These are phyloP conservation scores for Lampropteryx suffumata DNA, from an alignment of 2,888 invertebrate species.

Conservation along the genomic window DNA sequence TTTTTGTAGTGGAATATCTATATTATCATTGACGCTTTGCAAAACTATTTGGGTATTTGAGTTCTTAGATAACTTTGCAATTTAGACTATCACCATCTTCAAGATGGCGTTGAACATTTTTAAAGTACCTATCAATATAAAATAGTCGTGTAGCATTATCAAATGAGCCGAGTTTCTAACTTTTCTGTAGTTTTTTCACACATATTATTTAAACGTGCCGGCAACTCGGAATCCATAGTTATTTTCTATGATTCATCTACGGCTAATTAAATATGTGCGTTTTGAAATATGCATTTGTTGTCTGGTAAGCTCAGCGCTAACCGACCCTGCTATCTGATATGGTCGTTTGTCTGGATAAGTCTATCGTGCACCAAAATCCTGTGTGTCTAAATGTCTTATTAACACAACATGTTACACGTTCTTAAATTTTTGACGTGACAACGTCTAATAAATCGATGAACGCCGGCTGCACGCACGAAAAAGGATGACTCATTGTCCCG, in stretches of 20 bases:
- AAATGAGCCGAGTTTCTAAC: conserved; percentile 10
- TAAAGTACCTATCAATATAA: background rate
- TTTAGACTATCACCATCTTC: conserved; percentile 3
- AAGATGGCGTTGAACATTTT: background rate
- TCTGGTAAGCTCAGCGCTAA: conserved; percentile 1
- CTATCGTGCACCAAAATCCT: no score
- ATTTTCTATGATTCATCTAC: conserved; percentile 30
- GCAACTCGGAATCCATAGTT: conserved; percentile 28
- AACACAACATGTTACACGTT: no score
- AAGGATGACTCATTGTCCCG: no score
- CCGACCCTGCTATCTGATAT: conserved; percentile 3
- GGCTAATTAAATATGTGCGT: conserved; percentile 29
- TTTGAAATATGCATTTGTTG: conserved; percentile 25
- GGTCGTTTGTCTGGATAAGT: conserved; percentile 5
- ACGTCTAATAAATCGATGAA: no score
- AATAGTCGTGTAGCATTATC: background rate
- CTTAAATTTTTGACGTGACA: no score
- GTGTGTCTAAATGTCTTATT: no score
- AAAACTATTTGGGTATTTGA: conserved; percentile 9
- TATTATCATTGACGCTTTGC: conserved; percentile 5
- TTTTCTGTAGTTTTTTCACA: conserved; percentile 18
- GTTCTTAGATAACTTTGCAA: conserved; percentile 5
- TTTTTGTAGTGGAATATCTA: conserved; percentile 16
- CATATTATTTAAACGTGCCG: conserved; percentile 15
- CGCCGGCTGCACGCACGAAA: no score